These are phyloP conservation scores for Sebastes steindachneri DNA, from an alignment of 2,797 vertebrate genomes.

Conservation along the genomic window DNA sequence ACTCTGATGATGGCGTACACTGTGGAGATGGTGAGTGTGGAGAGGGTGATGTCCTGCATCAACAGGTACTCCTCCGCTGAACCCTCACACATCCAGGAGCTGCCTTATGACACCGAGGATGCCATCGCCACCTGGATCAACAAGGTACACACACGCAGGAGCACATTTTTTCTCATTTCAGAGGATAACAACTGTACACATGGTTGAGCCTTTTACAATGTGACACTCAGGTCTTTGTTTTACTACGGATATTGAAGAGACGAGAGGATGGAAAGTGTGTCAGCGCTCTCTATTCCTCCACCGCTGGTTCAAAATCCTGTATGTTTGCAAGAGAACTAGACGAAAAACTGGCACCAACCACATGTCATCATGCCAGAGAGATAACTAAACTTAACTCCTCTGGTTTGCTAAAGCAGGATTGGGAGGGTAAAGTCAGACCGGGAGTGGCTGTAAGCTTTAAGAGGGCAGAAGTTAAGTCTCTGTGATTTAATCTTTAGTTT, in stretches of 20 bases:
- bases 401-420: constrained; percentile 15
- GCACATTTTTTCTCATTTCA: background rate
- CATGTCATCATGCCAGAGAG: constrained; percentile 16
- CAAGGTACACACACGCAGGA: constrained; percentile 84
- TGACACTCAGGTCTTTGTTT: constrained; percentile 36
- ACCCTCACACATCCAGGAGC: constrained; percentile 84
- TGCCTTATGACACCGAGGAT: constrained; percentile 96
- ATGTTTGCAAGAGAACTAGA: constrained; percentile 8
- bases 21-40: constrained; percentile 96
- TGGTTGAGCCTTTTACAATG: background rate
- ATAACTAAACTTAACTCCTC: constrained; percentile 14
- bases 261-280: background rate
- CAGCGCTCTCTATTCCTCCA: background rate
- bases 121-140: constrained; percentile 96
- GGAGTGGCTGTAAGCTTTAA: constrained; percentile 9
- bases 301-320: background rate
- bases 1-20: constrained; percentile 99
- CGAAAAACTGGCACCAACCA: background rate
- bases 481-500: constrained; percentile 1
- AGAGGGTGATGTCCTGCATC: constrained; percentile 91
- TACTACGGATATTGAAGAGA: constrained; percentile 6
- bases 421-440: background rate
- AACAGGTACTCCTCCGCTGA: constrained; percentile 89
- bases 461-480: background rate
- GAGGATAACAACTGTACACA: background rate